Percentiles rank a stretch among this genome's conserved stretches.
Conservation (phyloP, 2,113 vertebrate genomes). For the Dryoscopus gambensis region DNA sequence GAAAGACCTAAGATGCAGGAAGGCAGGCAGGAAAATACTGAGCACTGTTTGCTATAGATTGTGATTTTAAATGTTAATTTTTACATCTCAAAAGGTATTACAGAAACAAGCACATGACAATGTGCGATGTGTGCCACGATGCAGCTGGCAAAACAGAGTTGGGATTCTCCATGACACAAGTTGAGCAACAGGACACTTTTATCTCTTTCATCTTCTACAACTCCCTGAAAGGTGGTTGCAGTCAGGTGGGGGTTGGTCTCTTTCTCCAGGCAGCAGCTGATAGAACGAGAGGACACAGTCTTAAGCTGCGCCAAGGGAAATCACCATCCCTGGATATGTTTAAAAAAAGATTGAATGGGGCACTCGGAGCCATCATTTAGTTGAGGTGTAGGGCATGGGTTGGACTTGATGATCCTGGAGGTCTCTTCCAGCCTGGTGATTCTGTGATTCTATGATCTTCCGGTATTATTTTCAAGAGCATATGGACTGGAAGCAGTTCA, state of each 20-base stretch:
- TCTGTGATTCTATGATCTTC: neutral
- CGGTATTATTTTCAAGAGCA: neutral
- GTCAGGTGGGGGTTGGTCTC: too few relatives aligned
- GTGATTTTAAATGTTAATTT: neutral
- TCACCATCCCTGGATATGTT: too few relatives aligned
- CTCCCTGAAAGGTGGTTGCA: too few relatives aligned
- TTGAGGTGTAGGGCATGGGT: too few relatives aligned
- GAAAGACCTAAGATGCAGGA: neutral
- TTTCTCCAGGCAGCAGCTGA: too few relatives aligned
- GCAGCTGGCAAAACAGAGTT: neutral
- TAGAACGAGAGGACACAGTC: too few relatives aligned
- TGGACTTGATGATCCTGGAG: too few relatives aligned
- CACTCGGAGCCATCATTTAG: too few relatives aligned
- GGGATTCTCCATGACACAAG: neutral
- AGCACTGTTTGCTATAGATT: neutral
- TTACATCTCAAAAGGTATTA: neutral
- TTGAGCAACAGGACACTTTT: neutral
- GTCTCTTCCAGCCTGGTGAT: too few relatives aligned
- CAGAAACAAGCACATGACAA: neutral
- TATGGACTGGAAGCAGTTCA: neutral
- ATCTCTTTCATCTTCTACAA: neutral
- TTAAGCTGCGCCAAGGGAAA: too few relatives aligned
- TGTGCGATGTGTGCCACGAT: accelerated
- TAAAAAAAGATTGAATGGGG: too few relatives aligned
- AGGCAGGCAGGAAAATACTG: neutral